phyloP scores from a whole-genome alignment of 2,797 vertebrate species.

The Ctenopoma multispine region DNA sequence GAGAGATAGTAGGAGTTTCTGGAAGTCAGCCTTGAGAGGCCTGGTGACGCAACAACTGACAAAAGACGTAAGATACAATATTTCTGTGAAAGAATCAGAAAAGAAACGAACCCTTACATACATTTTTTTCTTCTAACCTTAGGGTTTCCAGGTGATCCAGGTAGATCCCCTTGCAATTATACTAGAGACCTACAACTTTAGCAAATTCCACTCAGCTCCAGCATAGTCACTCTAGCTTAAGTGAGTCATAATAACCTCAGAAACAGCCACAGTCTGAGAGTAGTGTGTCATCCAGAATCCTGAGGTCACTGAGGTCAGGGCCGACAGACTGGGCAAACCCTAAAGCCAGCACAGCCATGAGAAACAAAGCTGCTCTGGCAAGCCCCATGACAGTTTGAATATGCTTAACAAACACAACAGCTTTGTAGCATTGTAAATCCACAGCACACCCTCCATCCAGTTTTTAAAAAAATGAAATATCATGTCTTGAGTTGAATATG shows the following conservation, averaged over 20 bases:
- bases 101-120: background rate
- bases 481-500: background rate
- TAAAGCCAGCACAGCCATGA: background rate
- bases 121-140: background rate
- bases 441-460: background rate
- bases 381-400: background rate
- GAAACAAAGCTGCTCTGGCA: background rate
- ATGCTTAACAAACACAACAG: background rate
- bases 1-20: background rate
- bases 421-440: background rate
- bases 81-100: background rate
- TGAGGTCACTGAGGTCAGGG: background rate
- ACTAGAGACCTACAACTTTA: too few relatives aligned
- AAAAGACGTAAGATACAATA: conserved; percentile 3
- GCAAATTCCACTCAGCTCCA: too few relatives aligned
- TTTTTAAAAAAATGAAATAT: background rate
- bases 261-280: background rate
- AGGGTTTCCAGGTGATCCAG: background rate
- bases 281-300: background rate
- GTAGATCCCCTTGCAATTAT: background rate
- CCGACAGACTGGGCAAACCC: conserved; percentile 10
- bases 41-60: conserved; percentile 13
- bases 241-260: background rate
- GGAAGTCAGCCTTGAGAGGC: conserved; percentile 3
- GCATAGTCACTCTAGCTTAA: too few relatives aligned